Percentiles rank a stretch among this genome's conserved stretches.
These are phyloP conservation scores for Cyanoramphus novaezelandiae DNA, from an alignment of 2,113 vertebrate species.

Conservation along the genomic window DNA sequence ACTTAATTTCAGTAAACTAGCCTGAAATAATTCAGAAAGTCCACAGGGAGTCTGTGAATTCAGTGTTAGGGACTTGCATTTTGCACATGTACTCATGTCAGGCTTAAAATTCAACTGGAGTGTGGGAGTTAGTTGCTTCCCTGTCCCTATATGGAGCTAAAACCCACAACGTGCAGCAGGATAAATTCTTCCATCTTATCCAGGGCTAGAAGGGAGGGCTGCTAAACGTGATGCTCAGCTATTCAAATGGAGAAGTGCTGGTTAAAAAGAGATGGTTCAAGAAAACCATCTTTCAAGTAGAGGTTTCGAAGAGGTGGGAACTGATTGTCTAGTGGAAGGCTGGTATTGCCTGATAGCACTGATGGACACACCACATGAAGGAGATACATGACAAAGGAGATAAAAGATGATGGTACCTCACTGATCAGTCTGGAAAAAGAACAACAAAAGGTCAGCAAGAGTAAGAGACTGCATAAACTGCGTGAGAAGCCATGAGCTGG, in stretches of 20 bases:
- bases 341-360: neutral
- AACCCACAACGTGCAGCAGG: neutral
- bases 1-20: slow-evolving; percentile 48
- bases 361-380: neutral
- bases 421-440: neutral
- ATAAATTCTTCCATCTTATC: slow-evolving; percentile 7
- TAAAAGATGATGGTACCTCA: neutral
- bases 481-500: neutral
- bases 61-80: slow-evolving; percentile 19
- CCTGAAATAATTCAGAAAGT: slow-evolving; percentile 27
- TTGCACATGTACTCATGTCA: slow-evolving; percentile 29
- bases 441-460: neutral
- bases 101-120: slow-evolving; percentile 4
- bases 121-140: slow-evolving; percentile 26
- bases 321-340: neutral
- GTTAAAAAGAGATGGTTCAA: neutral
- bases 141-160: neutral
- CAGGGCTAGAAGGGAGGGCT: neutral
- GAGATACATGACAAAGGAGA: neutral
- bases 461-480: neutral
- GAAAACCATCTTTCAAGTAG: neutral
- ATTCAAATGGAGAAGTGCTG: neutral
- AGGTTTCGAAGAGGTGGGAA: neutral
- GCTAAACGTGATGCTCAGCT: neutral
- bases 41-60: slow-evolving; percentile 24